Evolutionary conservation across 1,140 invertebrate species (phyloP).

Genomic region (Homarus americanus): DNA sequence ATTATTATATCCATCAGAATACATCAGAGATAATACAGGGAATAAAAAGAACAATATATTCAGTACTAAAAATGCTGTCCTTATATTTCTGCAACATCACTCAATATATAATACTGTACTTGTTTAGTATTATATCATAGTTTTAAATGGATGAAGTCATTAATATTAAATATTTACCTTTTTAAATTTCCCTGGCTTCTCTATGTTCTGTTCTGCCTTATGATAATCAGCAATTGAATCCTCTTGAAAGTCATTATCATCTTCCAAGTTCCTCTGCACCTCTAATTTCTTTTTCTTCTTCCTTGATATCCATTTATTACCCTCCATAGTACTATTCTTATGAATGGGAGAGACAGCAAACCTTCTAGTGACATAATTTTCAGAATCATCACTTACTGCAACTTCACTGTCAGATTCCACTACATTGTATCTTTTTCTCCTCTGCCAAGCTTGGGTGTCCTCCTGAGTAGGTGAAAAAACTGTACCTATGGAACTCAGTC

Average conservation of each 20-base stretch:
- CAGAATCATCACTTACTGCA: background rate
- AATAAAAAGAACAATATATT: no score
- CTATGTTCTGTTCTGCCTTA: background rate
- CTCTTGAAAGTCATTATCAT: slow-evolving; percentile 14
- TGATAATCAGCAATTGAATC: background rate
- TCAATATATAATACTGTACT: no score
- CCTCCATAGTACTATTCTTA: background rate
- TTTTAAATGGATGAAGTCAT: no score
- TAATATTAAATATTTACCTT: slow-evolving; percentile 45
- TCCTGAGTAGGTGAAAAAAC: slow-evolving; percentile 16
- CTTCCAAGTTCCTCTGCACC: background rate
- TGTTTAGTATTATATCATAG: no score
- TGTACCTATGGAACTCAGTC: background rate
- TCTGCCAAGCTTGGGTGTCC: background rate
- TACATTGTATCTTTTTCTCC: slow-evolving; percentile 18
- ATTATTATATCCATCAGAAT: no score
- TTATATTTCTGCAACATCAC: no score
- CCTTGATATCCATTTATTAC: background rate
- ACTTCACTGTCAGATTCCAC: slow-evolving; percentile 42
- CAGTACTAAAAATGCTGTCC: no score
- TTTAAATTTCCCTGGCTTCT: slow-evolving; percentile 8
- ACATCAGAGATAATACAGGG: no score
- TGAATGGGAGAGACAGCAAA: background rate
- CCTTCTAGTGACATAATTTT: background rate
- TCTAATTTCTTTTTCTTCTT: background rate